Evolutionary conservation across 2,113 vertebrate species (phyloP).

Genomic region (Gavialis gangeticus): DNA sequence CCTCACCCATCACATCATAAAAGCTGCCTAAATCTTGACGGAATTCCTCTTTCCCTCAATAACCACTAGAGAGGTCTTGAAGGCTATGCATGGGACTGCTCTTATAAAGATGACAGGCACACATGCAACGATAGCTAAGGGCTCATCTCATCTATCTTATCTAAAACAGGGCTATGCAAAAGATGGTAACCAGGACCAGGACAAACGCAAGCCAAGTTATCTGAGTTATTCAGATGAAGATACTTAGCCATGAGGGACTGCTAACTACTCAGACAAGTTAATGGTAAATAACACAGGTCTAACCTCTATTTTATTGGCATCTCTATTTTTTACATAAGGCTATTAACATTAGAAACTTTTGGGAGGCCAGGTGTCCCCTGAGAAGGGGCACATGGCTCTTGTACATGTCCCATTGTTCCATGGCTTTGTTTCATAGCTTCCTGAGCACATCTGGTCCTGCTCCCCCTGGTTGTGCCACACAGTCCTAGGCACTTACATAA

Average conservation of each 20-base stretch:
- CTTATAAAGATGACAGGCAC: background rate
- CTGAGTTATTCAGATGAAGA: background rate
- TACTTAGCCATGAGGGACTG: background rate
- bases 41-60: too few species aligned
- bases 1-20: too few species aligned
- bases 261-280: background rate
- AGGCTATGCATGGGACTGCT: background rate
- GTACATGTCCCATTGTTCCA: background rate
- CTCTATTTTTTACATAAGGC: accelerated
- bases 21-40: too few species aligned
- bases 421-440: background rate
- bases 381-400: accelerated
- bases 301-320: background rate
- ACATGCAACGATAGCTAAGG: background rate
- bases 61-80: too few species aligned
- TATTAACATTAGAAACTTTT: background rate
- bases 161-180: too few species aligned
- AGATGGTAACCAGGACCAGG: too few species aligned
- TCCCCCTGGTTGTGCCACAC: background rate
- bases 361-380: background rate
- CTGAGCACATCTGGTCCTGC: background rate
- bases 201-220: too few species aligned
- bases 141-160: too few species aligned
- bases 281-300: background rate
- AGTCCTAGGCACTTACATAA: background rate